A percentile compares a stretch with the other conserved stretches of the same genome.
Evolutionary conservation across 2,888 invertebrate species (phyloP).

Genomic region (Vanessa cardui): DNA sequence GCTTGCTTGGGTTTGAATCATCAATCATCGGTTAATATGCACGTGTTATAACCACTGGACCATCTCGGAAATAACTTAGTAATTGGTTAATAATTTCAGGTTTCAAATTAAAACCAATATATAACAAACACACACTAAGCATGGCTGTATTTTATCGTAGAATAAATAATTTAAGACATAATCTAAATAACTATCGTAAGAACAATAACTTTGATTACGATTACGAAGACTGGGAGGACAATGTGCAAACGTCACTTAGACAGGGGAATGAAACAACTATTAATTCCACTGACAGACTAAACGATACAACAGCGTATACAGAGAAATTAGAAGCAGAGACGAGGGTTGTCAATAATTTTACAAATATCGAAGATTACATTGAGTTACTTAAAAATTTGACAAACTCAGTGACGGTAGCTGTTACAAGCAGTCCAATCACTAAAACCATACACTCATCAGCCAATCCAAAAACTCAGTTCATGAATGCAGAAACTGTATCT

Average conservation of each 20-base stretch:
- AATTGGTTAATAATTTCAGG: not conserved
- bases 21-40: too few relatives aligned
- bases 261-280: not conserved
- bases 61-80: too few relatives aligned
- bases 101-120: not conserved
- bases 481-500: not conserved
- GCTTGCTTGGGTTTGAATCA: too few relatives aligned
- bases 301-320: not conserved
- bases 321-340: not conserved
- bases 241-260: not conserved
- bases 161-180: constrained; percentile 13
- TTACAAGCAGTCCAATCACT: not conserved
- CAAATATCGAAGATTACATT: not conserved
- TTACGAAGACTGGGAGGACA: constrained; percentile 22
- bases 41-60: too few relatives aligned
- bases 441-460: not conserved
- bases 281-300: not conserved
- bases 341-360: constrained; percentile 1
- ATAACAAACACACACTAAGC: not conserved
- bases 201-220: constrained; percentile 15
- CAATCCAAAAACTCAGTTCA: not conserved
- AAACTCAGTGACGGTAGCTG: not conserved
- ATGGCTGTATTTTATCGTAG: not conserved
- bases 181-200: constrained; percentile 7
- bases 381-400: too few relatives aligned